A percentile compares a stretch with the other conserved stretches of the same genome.
phyloP scores from a whole-genome alignment of 2,888 invertebrate species.

The Marronus borbonicus region DNA sequence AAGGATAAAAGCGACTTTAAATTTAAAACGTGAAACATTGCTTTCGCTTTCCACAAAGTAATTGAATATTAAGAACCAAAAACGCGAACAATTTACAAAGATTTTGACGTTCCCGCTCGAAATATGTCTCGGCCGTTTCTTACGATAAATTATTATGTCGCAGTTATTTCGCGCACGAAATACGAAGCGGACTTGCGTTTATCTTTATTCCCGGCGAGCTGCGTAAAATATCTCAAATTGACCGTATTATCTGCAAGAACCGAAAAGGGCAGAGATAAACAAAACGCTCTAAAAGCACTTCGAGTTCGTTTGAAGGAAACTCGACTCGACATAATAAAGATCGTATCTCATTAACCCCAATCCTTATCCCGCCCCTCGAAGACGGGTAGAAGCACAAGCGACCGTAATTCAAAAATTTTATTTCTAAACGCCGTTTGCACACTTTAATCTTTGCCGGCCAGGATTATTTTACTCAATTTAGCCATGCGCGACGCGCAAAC shows the following conservation, averaged over 20 bases:
- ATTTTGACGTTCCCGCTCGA: background rate
- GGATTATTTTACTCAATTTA: constrained; percentile 42
- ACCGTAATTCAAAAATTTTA: constrained; percentile 38
- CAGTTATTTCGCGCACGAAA: background rate
- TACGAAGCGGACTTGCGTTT: constrained; percentile 9
- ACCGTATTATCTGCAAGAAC: constrained; percentile 17
- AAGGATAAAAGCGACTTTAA: background rate
- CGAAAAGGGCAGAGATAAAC: constrained; percentile 30
- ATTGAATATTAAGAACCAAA: constrained; percentile 5
- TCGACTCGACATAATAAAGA: constrained; percentile 40
- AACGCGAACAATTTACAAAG: background rate
- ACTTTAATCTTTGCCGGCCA: background rate
- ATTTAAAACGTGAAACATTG: constrained; percentile 8
- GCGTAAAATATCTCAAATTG: constrained; percentile 35
- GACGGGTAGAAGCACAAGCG: constrained; percentile 1
- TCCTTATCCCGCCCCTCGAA: constrained; percentile 29
- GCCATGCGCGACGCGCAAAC: constrained; percentile 38
- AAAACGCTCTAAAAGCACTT: constrained; percentile 33
- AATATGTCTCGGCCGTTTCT: constrained; percentile 16
- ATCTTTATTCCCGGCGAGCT: constrained; percentile 3
- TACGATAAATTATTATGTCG: constrained; percentile 3
- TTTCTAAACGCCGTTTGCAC: constrained; percentile 16
- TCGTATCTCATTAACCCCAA: constrained; percentile 46
- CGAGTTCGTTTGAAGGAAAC: constrained; percentile 32
- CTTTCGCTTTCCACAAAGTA: constrained; percentile 9